phyloP scores from a whole-genome alignment of 2,797 vertebrate genomes.

The Ctenochaetus hawaiiensis region DNA sequence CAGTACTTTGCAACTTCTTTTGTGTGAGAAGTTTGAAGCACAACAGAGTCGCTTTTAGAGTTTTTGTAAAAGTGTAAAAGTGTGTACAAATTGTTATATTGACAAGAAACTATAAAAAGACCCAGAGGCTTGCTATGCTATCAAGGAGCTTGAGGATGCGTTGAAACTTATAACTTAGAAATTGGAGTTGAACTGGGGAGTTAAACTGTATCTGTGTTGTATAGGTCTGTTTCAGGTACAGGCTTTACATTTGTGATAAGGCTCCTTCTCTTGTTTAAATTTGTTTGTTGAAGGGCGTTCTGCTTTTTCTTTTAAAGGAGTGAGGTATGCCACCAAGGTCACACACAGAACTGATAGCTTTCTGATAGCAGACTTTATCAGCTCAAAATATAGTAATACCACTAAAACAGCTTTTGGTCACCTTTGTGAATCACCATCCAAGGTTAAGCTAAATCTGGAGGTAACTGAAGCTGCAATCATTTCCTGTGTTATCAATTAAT shows the following conservation, averaged over 20 bases:
- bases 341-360: slow-evolving; percentile 7
- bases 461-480: neutral
- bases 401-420: neutral
- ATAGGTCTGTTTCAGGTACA: too few species aligned
- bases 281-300: neutral
- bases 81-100: neutral
- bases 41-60: neutral
- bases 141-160: neutral
- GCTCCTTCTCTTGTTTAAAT: too few species aligned
- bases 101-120: neutral
- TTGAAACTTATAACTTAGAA: neutral
- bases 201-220: neutral
- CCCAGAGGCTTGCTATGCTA: neutral
- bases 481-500: neutral
- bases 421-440: neutral
- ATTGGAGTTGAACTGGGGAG: neutral
- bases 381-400: neutral
- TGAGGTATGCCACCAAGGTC: neutral
- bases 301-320: slow-evolving; percentile 1
- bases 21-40: neutral
- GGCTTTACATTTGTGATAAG: too few species aligned
- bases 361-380: slow-evolving; percentile 11
- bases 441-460: slow-evolving; percentile 13
- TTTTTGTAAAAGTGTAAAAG: neutral
- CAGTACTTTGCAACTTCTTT: neutral